Evolutionary conservation across 1,140 invertebrate genomes (phyloP), one percentile per base, ranked within the genome.

Genomic region (Aradophagus sp.): DNA sequence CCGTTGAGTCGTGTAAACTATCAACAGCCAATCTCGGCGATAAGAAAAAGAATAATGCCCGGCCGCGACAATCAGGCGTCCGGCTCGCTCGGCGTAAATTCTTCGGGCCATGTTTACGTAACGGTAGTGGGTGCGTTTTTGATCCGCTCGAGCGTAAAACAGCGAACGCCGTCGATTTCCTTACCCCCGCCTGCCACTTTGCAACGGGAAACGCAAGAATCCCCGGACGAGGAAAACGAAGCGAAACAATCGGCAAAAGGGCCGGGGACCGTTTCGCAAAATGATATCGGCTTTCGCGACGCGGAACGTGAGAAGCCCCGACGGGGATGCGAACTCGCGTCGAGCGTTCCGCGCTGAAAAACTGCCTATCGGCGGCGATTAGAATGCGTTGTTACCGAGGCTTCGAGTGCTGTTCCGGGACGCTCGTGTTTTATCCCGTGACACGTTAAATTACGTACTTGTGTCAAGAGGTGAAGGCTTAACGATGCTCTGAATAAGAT

Each of bases 381-480:
- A 61, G 50, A 48, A 48, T 68, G 47, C 63, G 63, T 50, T 35
- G 44, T 36, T 20, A 17, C 19, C 20, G 16, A 31, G 27, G 44
- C 29, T 8, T 58, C 35, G 50, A 42, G 36, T 41, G n/a, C n/a
- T n/a, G 47, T 42, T 59, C 53, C 38, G 39, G 47, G 53, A 55
- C 45, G 50, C 45, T 65, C 68, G 59, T 58, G 67, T 74, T 67
- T 74, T 62, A 70, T 56, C n/a, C n/a, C 73, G 36, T 71, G 70
- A 50, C 77, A 77, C 65, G 61, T 67, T 63, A 72, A 73, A 56
- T 75, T 71, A 55, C 66, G 47, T 55, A 71, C 63, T 48, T 55
- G 72, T 78, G 78, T 81, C 78, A 80, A 81, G 76, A 80, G 79
- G 78, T 79, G 79, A 81, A 80, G 79, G 74, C 77, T 77, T 74